Base-by-base conservation (phyloP, 2,888 invertebrate species). In the Acanthosepion pharaonis region DNA sequence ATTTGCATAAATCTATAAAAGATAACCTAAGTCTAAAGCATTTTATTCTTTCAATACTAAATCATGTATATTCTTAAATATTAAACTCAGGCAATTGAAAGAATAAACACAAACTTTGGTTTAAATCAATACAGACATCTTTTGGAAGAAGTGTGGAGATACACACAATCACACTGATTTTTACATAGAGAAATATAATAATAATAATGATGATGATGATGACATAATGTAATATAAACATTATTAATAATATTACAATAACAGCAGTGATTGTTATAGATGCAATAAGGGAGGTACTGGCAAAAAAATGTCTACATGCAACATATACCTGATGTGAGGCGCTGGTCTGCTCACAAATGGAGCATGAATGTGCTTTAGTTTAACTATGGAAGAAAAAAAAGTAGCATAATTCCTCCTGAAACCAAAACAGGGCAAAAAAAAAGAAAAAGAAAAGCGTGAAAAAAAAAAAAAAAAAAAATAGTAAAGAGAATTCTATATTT, bases 301-400 rank as follows among this genome's bases (percentile, higher is more conserved):
- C 93, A 93, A 93, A 18, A 33, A 93, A 93, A 93, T n/a, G 53
- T 51, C 53, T 53, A 11, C 93, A 93, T 93, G 93, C 93, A 93
- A 53, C 51, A 93, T 93, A 93, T 93, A 93, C 93, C 93, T 93
- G 93, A 49, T 93, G 93, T 49, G 51, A 93, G 93, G 49, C n/a
- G 93, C 93, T 53, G 93, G 93, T 49, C 53, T 53, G 53, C 93
- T 93, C 93, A 93, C 51, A 93, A 33, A 93, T 51, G 33, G 78
- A 78, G 78, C 78, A 51, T 93, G 93, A 53, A 53, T 93, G 93
- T 93, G 53, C 93, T 93, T 93, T 93, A 93, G 93, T 49, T 49
- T 49, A 93, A 93, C 93, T 93, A 93, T 49, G 93, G 51, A 93
- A 93, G 51, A 93, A 93, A 53, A 33, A 93, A 93, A 48, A 92